Evolutionary conservation across 1,140 invertebrate species (phyloP), one percentile per base, ranked within the genome.

Genomic region (Zaprionus nigranus): DNA sequence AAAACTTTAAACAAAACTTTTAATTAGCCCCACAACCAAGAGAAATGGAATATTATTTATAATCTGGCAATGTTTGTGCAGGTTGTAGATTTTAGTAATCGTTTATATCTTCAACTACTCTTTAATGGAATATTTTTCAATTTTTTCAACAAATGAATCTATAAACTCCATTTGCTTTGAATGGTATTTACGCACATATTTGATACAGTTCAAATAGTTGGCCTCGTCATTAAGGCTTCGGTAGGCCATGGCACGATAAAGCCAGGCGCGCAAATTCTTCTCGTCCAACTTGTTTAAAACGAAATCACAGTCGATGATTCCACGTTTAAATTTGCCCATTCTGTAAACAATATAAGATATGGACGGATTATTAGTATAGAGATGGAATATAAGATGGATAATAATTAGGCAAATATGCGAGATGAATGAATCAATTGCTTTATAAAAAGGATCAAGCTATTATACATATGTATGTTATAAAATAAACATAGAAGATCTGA

Each of bases 141-240:
- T 51, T 74, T 88, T 88, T 61, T 78, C 74, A 34, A 90, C 57
- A 65, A 92, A 92, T 7, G 62, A 28, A 40, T 93, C 91, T 65
- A 93, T 93, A 40, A 84, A 91, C 9, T 86, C 83, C 59, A 91
- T 28, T 68, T 93, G 85, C 26, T 93, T 93, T 1, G 92, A 91
- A 86, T 93, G 92, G 70, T 92, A 87, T 79, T 93, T 93, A n/a
- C 91, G 85, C 6, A 87, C 92, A 73, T 92, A 92, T 79, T 86
- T 91, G 28, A 93, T 79, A 38, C 91, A 92, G 26, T 74, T 93
- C 26, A 93, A 90, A 34, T 75, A 93, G 38, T 82, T 92, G 36
- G 78, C 38, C 36, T 91, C 90, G 53, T 93, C 92, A 6, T 80
- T 83, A 15, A 92, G 75, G 20, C 77, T 53, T 73, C 82, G 91